Percentiles rank a stretch among this genome's conserved stretches.
phyloP scores from a whole-genome alignment of 2,113 vertebrate genomes.

The Carassius carassius region DNA sequence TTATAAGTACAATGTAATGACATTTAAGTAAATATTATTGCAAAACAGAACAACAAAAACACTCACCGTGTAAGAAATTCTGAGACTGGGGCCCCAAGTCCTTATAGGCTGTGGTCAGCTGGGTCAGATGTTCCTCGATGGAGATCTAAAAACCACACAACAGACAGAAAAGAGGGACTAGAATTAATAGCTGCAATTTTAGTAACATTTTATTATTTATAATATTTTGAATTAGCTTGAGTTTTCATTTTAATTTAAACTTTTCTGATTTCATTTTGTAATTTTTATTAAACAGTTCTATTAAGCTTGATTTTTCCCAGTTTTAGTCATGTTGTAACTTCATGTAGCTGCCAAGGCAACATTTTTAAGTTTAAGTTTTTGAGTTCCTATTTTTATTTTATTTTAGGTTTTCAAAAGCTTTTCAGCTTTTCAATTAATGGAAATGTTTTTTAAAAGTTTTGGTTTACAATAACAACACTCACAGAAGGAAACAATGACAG shows the following conservation, averaged over 20 bases:
- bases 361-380: background rate
- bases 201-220: background rate
- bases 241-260: too few relatives aligned
- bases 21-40: background rate
- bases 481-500: background rate
- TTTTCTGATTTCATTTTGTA: background rate
- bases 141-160: conserved; percentile 79
- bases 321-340: background rate
- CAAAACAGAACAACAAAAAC: background rate
- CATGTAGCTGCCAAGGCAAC: too few relatives aligned
- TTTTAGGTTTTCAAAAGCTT: background rate
- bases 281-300: background rate
- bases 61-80: conserved; percentile 89
- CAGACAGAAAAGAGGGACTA: conserved; percentile 22
- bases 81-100: conserved; percentile 89
- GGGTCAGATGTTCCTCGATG: conserved; percentile 87
- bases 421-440: background rate
- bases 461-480: background rate
- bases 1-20: background rate
- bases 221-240: background rate
- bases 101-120: conserved; percentile 89
- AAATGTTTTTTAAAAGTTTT: background rate
- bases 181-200: background rate
- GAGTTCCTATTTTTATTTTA: background rate
- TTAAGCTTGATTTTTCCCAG: background rate